Conservation (phyloP, 2,797 vertebrate genomes). For the Nyctalus aviator region DNA sequence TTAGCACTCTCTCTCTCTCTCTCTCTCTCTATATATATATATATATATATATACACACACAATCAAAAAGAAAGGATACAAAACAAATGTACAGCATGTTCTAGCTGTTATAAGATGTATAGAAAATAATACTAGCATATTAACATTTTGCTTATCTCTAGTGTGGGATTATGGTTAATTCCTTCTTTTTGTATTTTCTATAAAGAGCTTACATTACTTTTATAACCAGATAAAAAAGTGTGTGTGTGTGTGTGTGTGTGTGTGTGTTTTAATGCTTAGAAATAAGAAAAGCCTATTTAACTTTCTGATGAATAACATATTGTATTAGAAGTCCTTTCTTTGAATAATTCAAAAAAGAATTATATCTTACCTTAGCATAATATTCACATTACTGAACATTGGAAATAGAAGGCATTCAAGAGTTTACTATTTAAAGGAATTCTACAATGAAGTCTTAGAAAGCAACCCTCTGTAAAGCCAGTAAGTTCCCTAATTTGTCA, state of each 20-base stretch:
- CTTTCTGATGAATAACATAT: background rate
- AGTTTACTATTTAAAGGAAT: slow-evolving; percentile 13
- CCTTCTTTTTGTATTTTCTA: slow-evolving; percentile 23
- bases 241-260: too few relatives aligned
- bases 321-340: slow-evolving; percentile 35
- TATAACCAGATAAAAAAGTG: background rate
- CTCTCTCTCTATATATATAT: too few relatives aligned
- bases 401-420: background rate
- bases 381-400: slow-evolving; percentile 20
- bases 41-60: too few relatives aligned
- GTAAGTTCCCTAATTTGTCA: background rate
- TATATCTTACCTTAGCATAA: background rate
- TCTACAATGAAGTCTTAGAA: slow-evolving; percentile 25
- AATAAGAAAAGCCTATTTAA: slow-evolving; percentile 53
- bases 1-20: too few relatives aligned
- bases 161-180: background rate
- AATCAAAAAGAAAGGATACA: slow-evolving; percentile 2
- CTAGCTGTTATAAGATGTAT: background rate
- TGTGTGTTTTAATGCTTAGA: background rate
- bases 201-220: slow-evolving; percentile 1
- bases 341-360: slow-evolving; percentile 28
- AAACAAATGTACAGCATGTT: slow-evolving; percentile 16
- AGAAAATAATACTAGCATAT: slow-evolving; percentile 24
- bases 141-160: background rate
- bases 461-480: background rate